Percentiles rank a stretch among this genome's conserved stretches.
phyloP scores from a whole-genome alignment of 2,888 invertebrate species.

The Lasioglossum zephyrum region DNA sequence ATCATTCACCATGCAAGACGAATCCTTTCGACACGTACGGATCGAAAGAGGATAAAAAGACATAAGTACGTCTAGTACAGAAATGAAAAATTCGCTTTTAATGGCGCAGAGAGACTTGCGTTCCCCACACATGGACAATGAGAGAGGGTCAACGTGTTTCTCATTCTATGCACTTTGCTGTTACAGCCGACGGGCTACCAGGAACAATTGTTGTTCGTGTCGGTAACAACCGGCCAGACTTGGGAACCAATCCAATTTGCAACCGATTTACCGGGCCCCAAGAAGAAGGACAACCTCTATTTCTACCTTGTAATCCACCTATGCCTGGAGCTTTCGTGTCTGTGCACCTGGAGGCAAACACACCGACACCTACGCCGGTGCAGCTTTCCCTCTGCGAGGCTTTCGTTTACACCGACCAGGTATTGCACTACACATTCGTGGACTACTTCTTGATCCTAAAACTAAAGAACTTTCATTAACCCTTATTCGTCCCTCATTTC shows the following conservation, averaged over 20 bases:
- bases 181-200: slow-evolving; percentile 89
- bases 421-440: slow-evolving; percentile 61
- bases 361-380: slow-evolving; percentile 84
- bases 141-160: neutral
- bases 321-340: slow-evolving; percentile 98
- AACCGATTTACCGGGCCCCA: slow-evolving; percentile 94
- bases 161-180: slow-evolving; percentile 16
- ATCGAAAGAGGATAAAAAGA: neutral
- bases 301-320: slow-evolving; percentile 96
- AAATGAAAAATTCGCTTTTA: neutral
- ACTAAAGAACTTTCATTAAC: neutral
- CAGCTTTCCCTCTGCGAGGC: slow-evolving; percentile 96
- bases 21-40: neutral
- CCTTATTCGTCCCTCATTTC: too few relatives aligned
- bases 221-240: slow-evolving; percentile 96
- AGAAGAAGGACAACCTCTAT: slow-evolving; percentile 95
- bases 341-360: slow-evolving; percentile 91
- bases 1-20: neutral
- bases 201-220: slow-evolving; percentile 95
- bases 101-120: neutral
- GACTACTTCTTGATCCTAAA: neutral
- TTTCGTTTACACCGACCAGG: slow-evolving; percentile 96
- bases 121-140: neutral
- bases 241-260: slow-evolving; percentile 96
- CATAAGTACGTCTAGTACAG: neutral